phyloP scores from a whole-genome alignment of 2,113 vertebrate genomes.

The Sinocyclocheilus anshuiensis region DNA sequence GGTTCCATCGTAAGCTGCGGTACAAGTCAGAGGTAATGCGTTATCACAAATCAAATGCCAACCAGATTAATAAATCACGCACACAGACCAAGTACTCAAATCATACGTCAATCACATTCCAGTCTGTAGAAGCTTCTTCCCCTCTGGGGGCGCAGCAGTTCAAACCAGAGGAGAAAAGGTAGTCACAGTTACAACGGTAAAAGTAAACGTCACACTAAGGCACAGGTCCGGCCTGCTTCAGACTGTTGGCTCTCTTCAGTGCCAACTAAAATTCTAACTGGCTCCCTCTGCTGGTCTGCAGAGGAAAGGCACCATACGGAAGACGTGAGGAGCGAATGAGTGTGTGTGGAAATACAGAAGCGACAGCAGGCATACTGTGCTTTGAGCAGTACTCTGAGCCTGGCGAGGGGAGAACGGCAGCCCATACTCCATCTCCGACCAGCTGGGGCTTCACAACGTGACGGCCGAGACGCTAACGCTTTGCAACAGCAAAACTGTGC shows the following conservation, averaged over 20 bases:
- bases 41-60: constrained; percentile 75
- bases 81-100: constrained; percentile 54
- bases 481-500: constrained; percentile 41
- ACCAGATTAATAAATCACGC: constrained; percentile 60
- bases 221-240: constrained; percentile 51
- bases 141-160: background rate
- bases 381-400: background rate
- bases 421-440: constrained; percentile 5
- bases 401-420: background rate
- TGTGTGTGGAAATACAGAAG: constrained; percentile 3
- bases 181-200: background rate
- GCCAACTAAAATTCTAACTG: constrained; percentile 17
- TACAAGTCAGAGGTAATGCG: constrained; percentile 74
- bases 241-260: constrained; percentile 36
- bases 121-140: constrained; percentile 55
- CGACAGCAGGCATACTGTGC: constrained; percentile 31
- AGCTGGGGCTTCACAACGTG: constrained; percentile 12
- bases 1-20: too few species aligned
- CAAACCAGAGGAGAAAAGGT: constrained; percentile 15
- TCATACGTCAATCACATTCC: constrained; percentile 63
- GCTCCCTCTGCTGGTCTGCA: constrained; percentile 57
- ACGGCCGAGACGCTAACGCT: constrained; percentile 5
- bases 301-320: background rate
- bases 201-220: constrained; percentile 26
- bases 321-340: background rate